Base-by-base conservation (phyloP, 2,888 invertebrate species). In the Archips xylosteana region DNA sequence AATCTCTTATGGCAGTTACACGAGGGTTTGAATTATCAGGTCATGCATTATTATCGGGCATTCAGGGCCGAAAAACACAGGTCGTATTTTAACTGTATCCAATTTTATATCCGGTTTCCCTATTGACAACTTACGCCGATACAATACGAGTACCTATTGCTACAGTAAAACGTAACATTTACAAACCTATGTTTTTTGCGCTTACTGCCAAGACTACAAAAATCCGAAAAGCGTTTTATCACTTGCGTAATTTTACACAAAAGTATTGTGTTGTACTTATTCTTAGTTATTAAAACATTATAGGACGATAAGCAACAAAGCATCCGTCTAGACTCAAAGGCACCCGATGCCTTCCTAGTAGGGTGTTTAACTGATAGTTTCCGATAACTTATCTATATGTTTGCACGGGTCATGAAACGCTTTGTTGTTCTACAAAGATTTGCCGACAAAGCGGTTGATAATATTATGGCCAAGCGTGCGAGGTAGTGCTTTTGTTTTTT, bases 311-410 rank as follows among this genome's bases (percentile, higher is more conserved):
- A 62, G 23, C 39, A 45, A 12, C 62, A 45, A 45, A 23, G 42
- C 42, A 62, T 12, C 0, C 15, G 15, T 15, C 32, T 49, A 61
- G 42, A 23, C 39, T 61, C 71, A 66, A 62, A 54, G 62, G 62
- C 63, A 62, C 63, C 68, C 73, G 49, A 64, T 59, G 47, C 54
- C 68, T 64, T 13, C 73, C 23, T 59, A 68, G 34, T 64, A 73
- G 68, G 68, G 72, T 76, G 75, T 72, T 77, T 75, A 76, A 69
- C 74, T 62, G 57, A 71, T 77, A 72, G 62, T 76, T 77, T 76
- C 78, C 77, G 79, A 79, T 78, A 80, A 59, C 76, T 79, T 84
- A 85, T 86, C 84, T 78, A 61, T 81, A 57, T 83, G 83, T 84
- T 81, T 85, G 80, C 78, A 71, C 75, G 76, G 71, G 75, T 76